Conservation (phyloP, 2,888 invertebrate species). For the Gymnocheta viridis region DNA sequence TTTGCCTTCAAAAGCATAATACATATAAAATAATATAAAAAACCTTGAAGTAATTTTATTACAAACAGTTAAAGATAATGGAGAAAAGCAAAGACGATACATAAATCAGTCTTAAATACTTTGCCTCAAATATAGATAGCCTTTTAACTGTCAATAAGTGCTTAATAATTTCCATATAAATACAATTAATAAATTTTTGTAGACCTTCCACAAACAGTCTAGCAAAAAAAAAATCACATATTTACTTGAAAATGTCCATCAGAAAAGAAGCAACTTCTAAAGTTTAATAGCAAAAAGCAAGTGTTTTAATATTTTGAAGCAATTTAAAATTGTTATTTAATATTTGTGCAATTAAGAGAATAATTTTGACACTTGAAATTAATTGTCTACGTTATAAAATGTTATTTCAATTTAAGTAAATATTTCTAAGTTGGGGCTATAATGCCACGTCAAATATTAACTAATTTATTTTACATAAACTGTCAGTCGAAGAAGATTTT, state of each 20-base stretch:
- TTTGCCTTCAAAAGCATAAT: background rate
- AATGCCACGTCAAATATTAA: background rate
- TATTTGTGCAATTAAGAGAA: slow-evolving; percentile 47
- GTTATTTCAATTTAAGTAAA: slow-evolving; percentile 29
- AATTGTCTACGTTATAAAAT: slow-evolving; percentile 21
- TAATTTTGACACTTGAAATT: slow-evolving; percentile 35
- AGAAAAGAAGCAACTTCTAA: background rate
- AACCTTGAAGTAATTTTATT: background rate
- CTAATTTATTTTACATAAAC: background rate
- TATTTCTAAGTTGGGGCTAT: background rate
- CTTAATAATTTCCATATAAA: background rate
- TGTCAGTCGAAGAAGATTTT: background rate
- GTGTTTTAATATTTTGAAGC: background rate
- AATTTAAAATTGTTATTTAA: slow-evolving; percentile 29
- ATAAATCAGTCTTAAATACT: background rate
- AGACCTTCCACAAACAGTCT: background rate
- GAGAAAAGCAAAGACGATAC: background rate
- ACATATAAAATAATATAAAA: no score
- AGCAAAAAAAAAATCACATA: background rate
- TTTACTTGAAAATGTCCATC: background rate
- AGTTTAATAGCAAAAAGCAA: slow-evolving; percentile 1
- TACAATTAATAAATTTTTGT: background rate
- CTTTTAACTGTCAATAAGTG: background rate
- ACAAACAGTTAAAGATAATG: background rate
- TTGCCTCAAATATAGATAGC: background rate